Evolutionary conservation across 2,797 vertebrate species (phyloP).

Genomic region (Fringilla coelebs): DNA sequence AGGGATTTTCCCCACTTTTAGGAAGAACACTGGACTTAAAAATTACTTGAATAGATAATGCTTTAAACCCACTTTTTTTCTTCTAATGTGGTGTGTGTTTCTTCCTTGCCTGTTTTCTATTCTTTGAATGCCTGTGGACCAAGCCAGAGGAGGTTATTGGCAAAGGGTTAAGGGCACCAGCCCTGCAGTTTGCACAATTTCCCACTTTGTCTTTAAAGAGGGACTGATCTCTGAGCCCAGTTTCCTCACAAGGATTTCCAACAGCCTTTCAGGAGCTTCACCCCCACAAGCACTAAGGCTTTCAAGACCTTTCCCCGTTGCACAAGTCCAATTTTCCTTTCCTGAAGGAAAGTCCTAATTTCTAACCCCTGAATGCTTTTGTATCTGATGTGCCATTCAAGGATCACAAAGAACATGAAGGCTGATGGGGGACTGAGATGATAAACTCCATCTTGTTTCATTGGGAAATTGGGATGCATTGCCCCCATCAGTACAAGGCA

Average conservation of each 20-base stretch:
- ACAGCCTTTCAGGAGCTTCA: not conserved
- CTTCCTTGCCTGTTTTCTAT: not conserved
- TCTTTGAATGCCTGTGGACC: not conserved
- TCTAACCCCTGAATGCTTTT: not conserved
- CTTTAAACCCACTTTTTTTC: not conserved
- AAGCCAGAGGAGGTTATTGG: not conserved
- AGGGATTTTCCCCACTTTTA: not conserved
- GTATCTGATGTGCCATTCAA: not conserved
- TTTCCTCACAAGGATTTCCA: not conserved
- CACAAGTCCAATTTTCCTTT: not conserved
- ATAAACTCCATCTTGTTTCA: not conserved
- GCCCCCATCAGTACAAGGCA: not conserved
- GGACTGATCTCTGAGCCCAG: not conserved
- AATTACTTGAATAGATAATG: not conserved
- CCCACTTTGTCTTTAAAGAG: not conserved
- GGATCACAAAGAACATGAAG: not conserved
- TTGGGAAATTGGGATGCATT: conserved; percentile 7
- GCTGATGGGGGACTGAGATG: not conserved
- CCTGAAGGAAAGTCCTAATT: not conserved
- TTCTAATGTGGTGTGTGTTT: not conserved
- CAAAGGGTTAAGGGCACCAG: not conserved
- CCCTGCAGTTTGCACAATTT: not conserved
- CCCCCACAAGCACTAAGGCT: not conserved
- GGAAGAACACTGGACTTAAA: not conserved
- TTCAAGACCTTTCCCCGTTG: not conserved